Evolutionary conservation across 30 jellyfish, hydroid and myxozoan genomes (phyloP).

Genomic region (Aurelia sp.): DNA sequence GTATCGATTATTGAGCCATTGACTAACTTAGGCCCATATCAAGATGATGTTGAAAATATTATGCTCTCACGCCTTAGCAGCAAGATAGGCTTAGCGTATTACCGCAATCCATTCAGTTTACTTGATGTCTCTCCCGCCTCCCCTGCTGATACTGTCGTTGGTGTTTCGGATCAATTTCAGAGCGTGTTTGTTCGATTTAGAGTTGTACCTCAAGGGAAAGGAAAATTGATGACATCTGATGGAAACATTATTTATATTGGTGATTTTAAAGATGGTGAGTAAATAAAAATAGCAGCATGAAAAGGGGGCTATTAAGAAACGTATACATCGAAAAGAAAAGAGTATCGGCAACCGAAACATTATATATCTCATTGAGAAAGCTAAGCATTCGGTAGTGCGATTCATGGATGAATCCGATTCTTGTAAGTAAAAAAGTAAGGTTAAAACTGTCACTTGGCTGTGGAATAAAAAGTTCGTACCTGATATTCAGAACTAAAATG

Average conservation of each 20-base stretch:
- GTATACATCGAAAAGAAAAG: no score
- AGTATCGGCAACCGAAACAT: no score
- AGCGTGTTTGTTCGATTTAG: background rate
- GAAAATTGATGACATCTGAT: conserved; percentile 14
- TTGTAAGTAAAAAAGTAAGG: no score
- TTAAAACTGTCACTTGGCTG: no score
- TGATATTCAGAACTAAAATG: no score
- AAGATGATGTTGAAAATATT: conserved; percentile 17
- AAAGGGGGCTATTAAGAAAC: no score
- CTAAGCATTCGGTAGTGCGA: no score
- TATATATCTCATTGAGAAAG: no score
- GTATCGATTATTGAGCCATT: no score
- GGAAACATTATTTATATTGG: conserved; percentile 38
- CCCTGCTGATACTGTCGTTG: conserved; percentile 40
- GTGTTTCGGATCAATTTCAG: conserved; percentile 27
- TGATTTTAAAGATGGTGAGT: conserved; percentile 32
- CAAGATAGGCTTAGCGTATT: conserved; percentile 18
- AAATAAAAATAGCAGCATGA: no score
- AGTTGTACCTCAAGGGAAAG: conserved; percentile 52
- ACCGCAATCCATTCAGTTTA: conserved; percentile 27
- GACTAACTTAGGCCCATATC: conserved; percentile 18
- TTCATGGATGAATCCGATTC: no score
- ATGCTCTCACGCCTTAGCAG: conserved; percentile 9
- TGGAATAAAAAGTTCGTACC: no score
- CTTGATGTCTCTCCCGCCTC: conserved; percentile 7